Conservation (phyloP, 1,140 invertebrate genomes). For the Augochlora pura region DNA sequence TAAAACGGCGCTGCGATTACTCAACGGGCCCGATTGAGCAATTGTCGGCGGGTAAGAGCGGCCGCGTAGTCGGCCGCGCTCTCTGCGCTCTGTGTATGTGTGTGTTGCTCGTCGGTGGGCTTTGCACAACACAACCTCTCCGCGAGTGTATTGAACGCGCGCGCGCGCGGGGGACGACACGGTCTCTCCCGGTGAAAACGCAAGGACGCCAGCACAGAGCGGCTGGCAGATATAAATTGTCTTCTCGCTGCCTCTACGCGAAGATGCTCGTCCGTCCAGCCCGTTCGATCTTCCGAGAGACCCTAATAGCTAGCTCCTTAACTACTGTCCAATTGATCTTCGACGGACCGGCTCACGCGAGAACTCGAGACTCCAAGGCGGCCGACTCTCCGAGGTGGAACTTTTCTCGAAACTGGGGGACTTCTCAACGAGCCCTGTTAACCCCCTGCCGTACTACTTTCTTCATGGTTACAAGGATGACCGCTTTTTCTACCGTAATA, state of each 20-base stretch:
- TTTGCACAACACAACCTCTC: slow-evolving; percentile 51
- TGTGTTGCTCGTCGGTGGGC: slow-evolving; percentile 6
- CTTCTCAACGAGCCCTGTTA: too few relatives aligned
- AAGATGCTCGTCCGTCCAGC: background rate
- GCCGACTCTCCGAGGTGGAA: too few relatives aligned
- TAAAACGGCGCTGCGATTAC: slow-evolving; percentile 57
- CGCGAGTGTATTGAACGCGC: slow-evolving; percentile 23
- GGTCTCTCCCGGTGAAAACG: slow-evolving; percentile 34
- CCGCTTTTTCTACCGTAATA: too few relatives aligned
- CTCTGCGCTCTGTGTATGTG: too few relatives aligned
- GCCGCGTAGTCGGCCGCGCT: background rate
- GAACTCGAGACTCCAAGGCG: too few relatives aligned
- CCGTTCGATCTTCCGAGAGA: too few relatives aligned
- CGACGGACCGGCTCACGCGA: background rate
- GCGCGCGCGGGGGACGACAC: too few relatives aligned
- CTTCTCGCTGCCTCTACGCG: background rate
- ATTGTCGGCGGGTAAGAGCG: slow-evolving; percentile 47
- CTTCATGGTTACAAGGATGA: too few relatives aligned
- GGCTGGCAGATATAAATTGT: slow-evolving; percentile 41
- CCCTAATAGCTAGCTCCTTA: background rate
- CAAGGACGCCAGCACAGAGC: slow-evolving; percentile 51
- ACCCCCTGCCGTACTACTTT: too few relatives aligned
- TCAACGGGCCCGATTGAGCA: slow-evolving; percentile 58
- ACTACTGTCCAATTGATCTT: background rate
- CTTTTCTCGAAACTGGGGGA: too few relatives aligned